Conservation (phyloP, 2,113 vertebrate species). For the Apteryx mantelli region DNA sequence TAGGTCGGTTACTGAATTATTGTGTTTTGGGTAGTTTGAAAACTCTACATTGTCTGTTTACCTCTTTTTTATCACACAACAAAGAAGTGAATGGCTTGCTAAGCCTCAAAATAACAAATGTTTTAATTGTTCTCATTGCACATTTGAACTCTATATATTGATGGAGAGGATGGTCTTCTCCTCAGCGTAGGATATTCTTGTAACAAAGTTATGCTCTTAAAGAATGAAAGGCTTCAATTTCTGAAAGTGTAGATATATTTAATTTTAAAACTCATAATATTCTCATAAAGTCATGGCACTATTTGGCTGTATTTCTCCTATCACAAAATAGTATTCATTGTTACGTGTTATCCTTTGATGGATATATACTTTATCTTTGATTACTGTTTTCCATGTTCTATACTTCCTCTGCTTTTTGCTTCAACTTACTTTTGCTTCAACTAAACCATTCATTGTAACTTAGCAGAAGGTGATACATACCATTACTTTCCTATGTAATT, state of each 20-base stretch:
- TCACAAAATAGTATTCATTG: not conserved
- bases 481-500: slow-evolving; percentile 10
- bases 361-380: not conserved
- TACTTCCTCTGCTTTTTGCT: not conserved
- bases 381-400: not conserved
- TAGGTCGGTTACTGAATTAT: not conserved
- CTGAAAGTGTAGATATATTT: not conserved
- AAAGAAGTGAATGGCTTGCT: not conserved
- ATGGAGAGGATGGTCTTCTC: not conserved
- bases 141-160: rapidly evolving
- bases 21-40: not conserved
- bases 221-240: not conserved
- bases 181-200: not conserved
- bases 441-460: not conserved
- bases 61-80: not conserved
- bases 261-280: not conserved
- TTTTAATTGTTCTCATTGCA: not conserved
- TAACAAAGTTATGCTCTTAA: not conserved
- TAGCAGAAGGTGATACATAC: not conserved
- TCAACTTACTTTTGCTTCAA: not conserved
- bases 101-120: not conserved
- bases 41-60: not conserved
- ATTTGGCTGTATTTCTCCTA: not conserved
- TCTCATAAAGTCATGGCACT: not conserved
- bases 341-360: not conserved